Evolutionary conservation across 2,888 invertebrate genomes (phyloP).

Genomic region (Ischnus inquisitorius): DNA sequence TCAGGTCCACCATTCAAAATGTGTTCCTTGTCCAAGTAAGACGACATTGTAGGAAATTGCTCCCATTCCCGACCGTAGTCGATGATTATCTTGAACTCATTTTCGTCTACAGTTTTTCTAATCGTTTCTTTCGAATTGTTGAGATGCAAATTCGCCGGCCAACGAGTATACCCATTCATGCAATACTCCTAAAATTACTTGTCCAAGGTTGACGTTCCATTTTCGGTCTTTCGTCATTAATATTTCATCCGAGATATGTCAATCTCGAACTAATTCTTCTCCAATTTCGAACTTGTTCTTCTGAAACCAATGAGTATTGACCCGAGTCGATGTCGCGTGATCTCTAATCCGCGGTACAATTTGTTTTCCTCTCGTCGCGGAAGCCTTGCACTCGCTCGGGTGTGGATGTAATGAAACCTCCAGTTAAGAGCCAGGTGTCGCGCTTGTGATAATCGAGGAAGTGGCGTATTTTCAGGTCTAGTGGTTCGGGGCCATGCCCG

Average conservation of each 20-base stretch:
- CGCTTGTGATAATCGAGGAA: slow-evolving; percentile 53
- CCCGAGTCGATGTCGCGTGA: background rate
- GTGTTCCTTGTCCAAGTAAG: no score
- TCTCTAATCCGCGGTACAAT: background rate
- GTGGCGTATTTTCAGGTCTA: slow-evolving; percentile 36
- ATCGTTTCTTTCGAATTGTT: no score
- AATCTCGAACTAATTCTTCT: background rate
- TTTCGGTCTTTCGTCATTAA: background rate
- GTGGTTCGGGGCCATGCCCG: background rate
- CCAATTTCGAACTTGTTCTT: no score
- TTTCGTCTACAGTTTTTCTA: no score
- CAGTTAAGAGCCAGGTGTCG: slow-evolving; percentile 54
- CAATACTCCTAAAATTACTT: no score
- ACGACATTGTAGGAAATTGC: no score
- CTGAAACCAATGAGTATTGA: no score
- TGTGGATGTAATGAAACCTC: slow-evolving; percentile 47
- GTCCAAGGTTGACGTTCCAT: background rate
- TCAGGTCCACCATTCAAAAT: no score
- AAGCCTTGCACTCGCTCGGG: background rate
- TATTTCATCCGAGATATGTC: background rate
- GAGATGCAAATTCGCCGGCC: no score
- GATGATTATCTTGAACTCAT: no score
- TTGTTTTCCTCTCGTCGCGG: background rate
- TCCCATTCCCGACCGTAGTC: no score
- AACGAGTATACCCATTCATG: no score